A percentile compares a stretch with the other conserved stretches of the same genome.
These are phyloP conservation scores for Pogoniulus pusillus DNA, from an alignment of 2,797 vertebrate genomes.

Conservation along the genomic window DNA sequence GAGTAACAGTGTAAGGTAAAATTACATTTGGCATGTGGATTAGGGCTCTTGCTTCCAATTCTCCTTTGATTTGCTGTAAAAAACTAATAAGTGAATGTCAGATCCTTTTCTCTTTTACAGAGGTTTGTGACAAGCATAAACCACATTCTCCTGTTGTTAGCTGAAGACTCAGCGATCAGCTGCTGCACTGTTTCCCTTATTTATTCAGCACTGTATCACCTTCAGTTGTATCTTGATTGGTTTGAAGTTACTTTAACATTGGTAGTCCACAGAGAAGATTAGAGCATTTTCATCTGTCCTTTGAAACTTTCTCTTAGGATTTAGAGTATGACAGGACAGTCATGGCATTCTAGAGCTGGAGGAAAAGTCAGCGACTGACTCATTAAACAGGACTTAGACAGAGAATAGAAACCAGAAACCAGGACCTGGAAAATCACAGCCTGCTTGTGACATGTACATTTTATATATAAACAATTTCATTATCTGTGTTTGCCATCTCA, in stretches of 20 bases:
- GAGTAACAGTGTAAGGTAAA: constrained; percentile 43
- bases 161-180: background rate
- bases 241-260: constrained; percentile 39
- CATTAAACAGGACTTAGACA: background rate
- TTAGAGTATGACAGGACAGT: constrained; percentile 1
- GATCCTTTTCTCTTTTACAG: constrained; percentile 48
- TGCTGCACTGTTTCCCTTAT: background rate
- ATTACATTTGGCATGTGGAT: constrained; percentile 66
- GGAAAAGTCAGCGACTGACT: background rate
- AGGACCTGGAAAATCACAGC: background rate
- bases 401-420: background rate
- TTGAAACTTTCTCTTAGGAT: constrained; percentile 31
- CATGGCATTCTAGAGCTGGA: background rate
- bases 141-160: constrained; percentile 27
- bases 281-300: constrained; percentile 53
- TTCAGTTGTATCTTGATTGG: constrained; percentile 21
- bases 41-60: constrained; percentile 46
- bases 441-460: background rate
- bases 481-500: background rate
- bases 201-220: constrained; percentile 41
- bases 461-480: background rate
- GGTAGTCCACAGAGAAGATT: constrained; percentile 48
- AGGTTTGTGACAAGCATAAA: constrained; percentile 50
- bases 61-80: constrained; percentile 38
- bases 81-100: constrained; percentile 56